These are phyloP conservation scores for Zelleria hepariella DNA, from an alignment of 2,888 invertebrate genomes.

Conservation along the genomic window DNA sequence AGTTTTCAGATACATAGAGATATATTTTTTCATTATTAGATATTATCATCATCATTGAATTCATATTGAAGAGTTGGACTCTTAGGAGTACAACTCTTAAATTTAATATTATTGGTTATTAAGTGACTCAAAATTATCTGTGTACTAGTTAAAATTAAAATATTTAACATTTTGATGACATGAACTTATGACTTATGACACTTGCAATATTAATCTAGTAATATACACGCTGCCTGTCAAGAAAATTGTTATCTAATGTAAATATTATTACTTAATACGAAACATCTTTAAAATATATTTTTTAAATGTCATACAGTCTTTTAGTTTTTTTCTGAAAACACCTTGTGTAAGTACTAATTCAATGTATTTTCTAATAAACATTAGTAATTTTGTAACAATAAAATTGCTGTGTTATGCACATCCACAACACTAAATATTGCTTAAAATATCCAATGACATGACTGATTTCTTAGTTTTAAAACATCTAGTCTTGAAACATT, in stretches of 20 bases:
- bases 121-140: not conserved
- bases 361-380: too few species aligned
- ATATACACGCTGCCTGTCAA: slow-evolving; percentile 21
- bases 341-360: too few species aligned
- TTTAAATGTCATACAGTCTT: not conserved
- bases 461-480: slow-evolving; percentile 54
- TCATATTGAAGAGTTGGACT: too few species aligned
- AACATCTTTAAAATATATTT: not conserved
- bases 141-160: not conserved
- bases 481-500: slow-evolving; percentile 48
- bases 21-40: slow-evolving; percentile 6
- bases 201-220: slow-evolving; percentile 55
- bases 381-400: not conserved
- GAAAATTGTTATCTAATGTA: slow-evolving; percentile 37
- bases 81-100: too few species aligned
- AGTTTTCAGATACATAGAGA: not conserved
- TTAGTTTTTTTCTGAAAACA: too few species aligned
- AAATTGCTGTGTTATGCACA: not conserved
- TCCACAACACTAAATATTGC: too few species aligned
- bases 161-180: not conserved
- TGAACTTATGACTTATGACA: slow-evolving; percentile 33
- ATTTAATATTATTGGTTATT: too few species aligned
- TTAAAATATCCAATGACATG: slow-evolving; percentile 41
- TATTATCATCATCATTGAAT: too few species aligned
- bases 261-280: slow-evolving; percentile 29